Percentiles rank a stretch among this genome's conserved stretches.
These are phyloP conservation scores for Aurelia coerulea DNA, from an alignment of 30 jellyfish, hydroid and myxozoan species.

Conservation along the genomic window DNA sequence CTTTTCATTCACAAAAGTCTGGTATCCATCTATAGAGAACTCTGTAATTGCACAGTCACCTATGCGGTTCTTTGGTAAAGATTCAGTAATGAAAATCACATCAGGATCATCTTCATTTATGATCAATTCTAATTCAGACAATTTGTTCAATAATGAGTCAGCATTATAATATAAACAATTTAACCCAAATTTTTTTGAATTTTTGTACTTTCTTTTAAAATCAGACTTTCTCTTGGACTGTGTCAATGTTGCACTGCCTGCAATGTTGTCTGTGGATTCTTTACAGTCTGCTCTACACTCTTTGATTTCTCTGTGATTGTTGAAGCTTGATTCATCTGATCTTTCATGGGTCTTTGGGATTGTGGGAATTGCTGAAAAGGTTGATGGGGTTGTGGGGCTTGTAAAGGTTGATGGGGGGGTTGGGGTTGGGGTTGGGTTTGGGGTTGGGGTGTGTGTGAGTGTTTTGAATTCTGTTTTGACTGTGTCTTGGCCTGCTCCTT, in stretches of 20 bases:
- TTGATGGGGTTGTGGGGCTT: slow-evolving; percentile 11
- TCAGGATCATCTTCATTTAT: slow-evolving; percentile 1
- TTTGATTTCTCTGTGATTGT: background rate
- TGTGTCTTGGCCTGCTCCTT: slow-evolving; percentile 7
- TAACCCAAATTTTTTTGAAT: too few relatives aligned
- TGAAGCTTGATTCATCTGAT: slow-evolving; percentile 6
- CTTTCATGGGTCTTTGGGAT: slow-evolving; percentile 2
- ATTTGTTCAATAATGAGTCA: background rate
- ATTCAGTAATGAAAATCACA: slow-evolving; percentile 25
- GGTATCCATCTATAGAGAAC: slow-evolving; percentile 42
- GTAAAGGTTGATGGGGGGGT: slow-evolving; percentile 4
- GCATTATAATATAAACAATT: too few relatives aligned
- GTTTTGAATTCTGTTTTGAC: background rate
- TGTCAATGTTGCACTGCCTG: slow-evolving; percentile 1
- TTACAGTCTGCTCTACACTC: slow-evolving; percentile 1
- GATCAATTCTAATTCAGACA: background rate
- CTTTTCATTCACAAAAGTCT: slow-evolving; percentile 28
- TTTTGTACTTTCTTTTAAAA: too few relatives aligned
- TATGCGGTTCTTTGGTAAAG: background rate
- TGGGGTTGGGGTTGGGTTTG: slow-evolving; percentile 6
- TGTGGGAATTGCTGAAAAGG: slow-evolving; percentile 9
- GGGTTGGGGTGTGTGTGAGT: slow-evolving; percentile 7
- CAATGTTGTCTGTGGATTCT: slow-evolving; percentile 5
- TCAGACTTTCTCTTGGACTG: background rate
- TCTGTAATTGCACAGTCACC: slow-evolving; percentile 24